Percentiles rank a stretch among this genome's conserved stretches.
Conservation (phyloP, 2,797 vertebrate genomes). For the Carcharodon carcharias region DNA sequence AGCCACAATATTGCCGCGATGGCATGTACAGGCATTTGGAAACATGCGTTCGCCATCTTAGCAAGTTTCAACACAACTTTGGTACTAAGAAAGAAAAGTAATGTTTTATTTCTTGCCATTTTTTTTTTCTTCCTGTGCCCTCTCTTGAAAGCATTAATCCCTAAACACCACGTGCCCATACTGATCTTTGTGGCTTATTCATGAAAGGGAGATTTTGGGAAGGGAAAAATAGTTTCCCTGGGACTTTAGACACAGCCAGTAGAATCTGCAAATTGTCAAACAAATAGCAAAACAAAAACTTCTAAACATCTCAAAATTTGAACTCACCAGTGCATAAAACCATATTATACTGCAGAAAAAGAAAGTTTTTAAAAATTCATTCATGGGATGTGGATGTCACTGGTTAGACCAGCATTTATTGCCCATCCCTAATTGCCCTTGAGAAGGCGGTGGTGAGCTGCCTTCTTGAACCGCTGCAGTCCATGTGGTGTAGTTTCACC, state of each 20-base stretch:
- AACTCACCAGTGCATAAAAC: neutral
- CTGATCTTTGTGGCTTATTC: neutral
- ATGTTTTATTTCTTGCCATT: neutral
- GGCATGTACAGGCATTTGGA: neutral
- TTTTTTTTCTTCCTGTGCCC: neutral
- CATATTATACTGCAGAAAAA: neutral
- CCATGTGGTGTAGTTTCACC: no score
- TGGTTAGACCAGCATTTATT: no score
- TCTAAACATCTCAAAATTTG: neutral
- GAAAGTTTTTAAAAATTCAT: neutral
- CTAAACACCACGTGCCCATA: neutral
- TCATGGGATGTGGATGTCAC: no score
- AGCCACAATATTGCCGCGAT: no score
- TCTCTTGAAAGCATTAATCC: neutral
- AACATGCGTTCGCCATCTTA: neutral
- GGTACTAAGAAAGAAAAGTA: neutral
- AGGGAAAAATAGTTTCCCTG: neutral
- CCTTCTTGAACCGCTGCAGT: no score
- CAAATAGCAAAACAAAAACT: neutral
- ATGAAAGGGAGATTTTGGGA: neutral
- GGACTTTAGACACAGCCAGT: neutral
- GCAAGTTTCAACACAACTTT: neutral
- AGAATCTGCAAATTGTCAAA: neutral
- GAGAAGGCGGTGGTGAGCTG: no score
- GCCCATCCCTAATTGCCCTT: no score